A percentile compares a stretch with the other conserved stretches of the same genome.
phyloP scores from a whole-genome alignment of 92 coral and sea anemone species.

The Epizoanthus scotinus region DNA sequence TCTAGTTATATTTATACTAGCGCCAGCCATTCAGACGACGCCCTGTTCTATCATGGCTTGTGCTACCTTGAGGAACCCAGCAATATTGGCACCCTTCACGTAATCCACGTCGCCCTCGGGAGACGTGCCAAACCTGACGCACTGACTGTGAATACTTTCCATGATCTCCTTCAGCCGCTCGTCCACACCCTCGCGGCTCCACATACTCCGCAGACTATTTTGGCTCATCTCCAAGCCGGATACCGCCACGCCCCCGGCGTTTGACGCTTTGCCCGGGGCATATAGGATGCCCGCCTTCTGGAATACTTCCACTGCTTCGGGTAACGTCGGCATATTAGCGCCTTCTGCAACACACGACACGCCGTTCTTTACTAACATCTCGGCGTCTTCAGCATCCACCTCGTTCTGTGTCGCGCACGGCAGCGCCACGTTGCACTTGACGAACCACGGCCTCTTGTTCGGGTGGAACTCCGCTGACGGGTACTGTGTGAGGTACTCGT shows the following conservation, averaged over 20 bases:
- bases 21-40: conserved; percentile 49
- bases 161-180: conserved; percentile 89
- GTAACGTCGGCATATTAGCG: conserved; percentile 86
- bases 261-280: conserved; percentile 91
- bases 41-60: conserved; percentile 87
- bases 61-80: conserved; percentile 86
- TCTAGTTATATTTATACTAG: no score
- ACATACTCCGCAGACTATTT: conserved; percentile 84
- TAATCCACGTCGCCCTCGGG: conserved; percentile 73
- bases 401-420: conserved; percentile 94
- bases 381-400: conserved; percentile 74
- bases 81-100: conserved; percentile 84
- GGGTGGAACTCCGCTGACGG: conserved; percentile 75
- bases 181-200: conserved; percentile 87
- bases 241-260: conserved; percentile 95
- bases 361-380: conserved; percentile 70
- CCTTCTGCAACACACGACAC: conserved; percentile 83
- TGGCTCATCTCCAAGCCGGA: conserved; percentile 95
- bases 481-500: conserved; percentile 67
- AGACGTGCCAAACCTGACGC: conserved; percentile 62
- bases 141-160: conserved; percentile 78
- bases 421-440: conserved; percentile 79
- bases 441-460: conserved; percentile 87
- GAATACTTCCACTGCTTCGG: conserved; percentile 81
- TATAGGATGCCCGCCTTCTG: conserved; percentile 64